These are phyloP conservation scores for Hormaphis cornu DNA, from an alignment of 1,140 invertebrate genomes.

Conservation along the genomic window DNA sequence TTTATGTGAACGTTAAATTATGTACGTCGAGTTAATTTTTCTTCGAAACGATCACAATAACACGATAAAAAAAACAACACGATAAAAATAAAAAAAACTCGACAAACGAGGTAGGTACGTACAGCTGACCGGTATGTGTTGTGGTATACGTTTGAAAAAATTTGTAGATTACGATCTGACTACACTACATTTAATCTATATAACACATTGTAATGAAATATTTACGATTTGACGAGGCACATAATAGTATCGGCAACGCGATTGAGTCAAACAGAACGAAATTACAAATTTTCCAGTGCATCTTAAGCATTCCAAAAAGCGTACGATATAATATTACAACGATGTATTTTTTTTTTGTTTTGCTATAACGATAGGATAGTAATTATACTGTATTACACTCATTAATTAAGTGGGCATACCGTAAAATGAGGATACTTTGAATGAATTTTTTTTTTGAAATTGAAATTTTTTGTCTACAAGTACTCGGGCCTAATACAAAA, in stretches of 20 bases:
- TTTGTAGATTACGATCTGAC: not conserved
- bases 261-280: not conserved
- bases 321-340: no score
- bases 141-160: not conserved
- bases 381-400: no score
- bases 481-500: no score
- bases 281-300: no score
- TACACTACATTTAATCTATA: not conserved
- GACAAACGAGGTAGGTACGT: not conserved
- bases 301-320: no score
- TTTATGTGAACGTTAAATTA: not conserved
- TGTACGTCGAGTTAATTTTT: not conserved
- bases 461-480: no score
- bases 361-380: no score
- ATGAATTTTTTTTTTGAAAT: no score
- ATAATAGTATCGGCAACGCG: not conserved
- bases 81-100: conserved; percentile 7
- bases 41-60: conserved; percentile 15
- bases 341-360: no score
- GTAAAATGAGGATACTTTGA: no score
- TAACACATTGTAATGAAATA: not conserved
- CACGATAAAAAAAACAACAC: not conserved
- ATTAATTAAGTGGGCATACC: no score
- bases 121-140: not conserved
- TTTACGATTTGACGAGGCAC: not conserved